Evolutionary conservation across 2,888 invertebrate genomes (phyloP).

Genomic region (Cybosia mesomella): DNA sequence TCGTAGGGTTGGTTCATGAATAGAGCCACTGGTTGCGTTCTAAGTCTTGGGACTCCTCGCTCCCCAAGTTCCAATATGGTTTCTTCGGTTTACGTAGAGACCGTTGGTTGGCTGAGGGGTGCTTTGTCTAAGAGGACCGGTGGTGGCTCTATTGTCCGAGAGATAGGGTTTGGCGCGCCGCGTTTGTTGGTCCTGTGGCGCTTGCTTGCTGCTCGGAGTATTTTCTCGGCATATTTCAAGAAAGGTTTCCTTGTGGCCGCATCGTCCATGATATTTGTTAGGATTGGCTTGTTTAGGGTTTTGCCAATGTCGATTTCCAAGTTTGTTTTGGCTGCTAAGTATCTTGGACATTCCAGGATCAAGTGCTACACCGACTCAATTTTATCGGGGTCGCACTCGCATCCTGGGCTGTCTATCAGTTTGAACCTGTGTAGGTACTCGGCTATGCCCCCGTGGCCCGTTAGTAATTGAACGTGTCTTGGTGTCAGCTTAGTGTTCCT

Average conservation of each 20-base stretch:
- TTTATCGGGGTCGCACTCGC: background rate
- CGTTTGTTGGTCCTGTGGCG: background rate
- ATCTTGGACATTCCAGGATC: slow-evolving; percentile 13
- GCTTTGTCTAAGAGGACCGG: background rate
- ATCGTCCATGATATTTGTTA: background rate
- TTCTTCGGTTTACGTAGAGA: background rate
- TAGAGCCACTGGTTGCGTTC: slow-evolving; percentile 9
- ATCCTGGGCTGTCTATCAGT: too few species aligned
- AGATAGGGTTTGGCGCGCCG: background rate
- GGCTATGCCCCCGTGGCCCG: too few species aligned
- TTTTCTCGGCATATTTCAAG: background rate
- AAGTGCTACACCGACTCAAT: slow-evolving; percentile 15
- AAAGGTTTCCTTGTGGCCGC: background rate
- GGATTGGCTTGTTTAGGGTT: background rate
- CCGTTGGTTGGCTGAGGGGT: background rate
- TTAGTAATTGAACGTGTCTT: too few species aligned
- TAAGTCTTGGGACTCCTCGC: slow-evolving; percentile 4
- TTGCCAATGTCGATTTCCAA: slow-evolving; percentile 4
- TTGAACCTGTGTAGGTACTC: too few species aligned
- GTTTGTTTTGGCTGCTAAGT: background rate
- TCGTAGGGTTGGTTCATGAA: slow-evolving; percentile 15
- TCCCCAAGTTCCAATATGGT: slow-evolving; percentile 2
- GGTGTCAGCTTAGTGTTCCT: too few species aligned
- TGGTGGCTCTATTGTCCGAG: background rate
- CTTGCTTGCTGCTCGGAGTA: slow-evolving; percentile 10